phyloP scores from a whole-genome alignment of 1,140 invertebrate genomes.

The Babylonia areolata region DNA sequence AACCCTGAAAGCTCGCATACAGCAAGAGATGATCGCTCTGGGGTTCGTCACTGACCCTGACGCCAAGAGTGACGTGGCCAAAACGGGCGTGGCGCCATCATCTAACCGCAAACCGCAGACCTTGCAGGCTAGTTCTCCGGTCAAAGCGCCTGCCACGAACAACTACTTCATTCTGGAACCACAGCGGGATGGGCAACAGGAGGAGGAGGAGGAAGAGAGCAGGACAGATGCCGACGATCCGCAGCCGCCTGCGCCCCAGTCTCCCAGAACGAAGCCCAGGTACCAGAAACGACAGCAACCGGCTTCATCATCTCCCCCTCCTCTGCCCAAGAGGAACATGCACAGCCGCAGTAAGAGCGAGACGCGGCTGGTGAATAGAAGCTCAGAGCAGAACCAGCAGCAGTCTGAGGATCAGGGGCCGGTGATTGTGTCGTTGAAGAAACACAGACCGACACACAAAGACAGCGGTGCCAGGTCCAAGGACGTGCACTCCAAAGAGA shows the following conservation, averaged over 20 bases:
- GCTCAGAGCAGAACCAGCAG: neutral
- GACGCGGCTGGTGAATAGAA: neutral
- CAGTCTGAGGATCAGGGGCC: slow-evolving; percentile 27
- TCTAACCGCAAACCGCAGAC: neutral
- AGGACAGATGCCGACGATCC: neutral
- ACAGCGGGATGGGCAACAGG: neutral
- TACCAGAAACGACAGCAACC: slow-evolving; percentile 16
- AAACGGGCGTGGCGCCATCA: neutral
- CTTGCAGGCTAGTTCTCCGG: neutral
- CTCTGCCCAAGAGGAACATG: slow-evolving; percentile 5
- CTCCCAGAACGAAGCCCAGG: no score
- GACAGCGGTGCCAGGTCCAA: neutral
- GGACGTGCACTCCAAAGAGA: neutral
- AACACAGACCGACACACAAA: neutral
- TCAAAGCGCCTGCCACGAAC: neutral
- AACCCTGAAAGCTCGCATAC: neutral
- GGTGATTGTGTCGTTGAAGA: slow-evolving; percentile 35
- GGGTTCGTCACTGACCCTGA: neutral
- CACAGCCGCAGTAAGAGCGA: slow-evolving; percentile 34
- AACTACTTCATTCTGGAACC: slow-evolving; percentile 33
- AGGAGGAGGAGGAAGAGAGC: neutral
- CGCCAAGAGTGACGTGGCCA: neutral
- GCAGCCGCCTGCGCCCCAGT: neutral
- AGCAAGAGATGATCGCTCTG: slow-evolving; percentile 24
- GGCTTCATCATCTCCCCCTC: neutral